Evolutionary conservation across 2,797 vertebrate species (phyloP).

Genomic region (Erithacus rubecula): DNA sequence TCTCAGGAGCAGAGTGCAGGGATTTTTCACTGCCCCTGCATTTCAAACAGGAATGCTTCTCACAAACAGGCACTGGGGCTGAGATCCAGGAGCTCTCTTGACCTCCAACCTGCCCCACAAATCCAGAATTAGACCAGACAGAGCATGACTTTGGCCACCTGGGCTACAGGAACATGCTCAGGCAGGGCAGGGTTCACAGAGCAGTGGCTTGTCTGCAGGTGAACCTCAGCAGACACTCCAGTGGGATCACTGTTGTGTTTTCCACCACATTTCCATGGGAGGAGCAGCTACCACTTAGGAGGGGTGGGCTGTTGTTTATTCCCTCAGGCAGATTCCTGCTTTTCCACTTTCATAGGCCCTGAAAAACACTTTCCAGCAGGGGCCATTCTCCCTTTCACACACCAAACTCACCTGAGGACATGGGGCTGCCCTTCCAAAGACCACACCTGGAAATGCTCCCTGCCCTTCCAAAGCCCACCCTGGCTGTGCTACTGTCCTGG

Average conservation of each 20-base stretch:
- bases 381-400: too few species aligned
- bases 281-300: background rate
- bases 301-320: background rate
- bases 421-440: background rate
- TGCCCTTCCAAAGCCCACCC: too few species aligned
- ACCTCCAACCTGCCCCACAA: background rate
- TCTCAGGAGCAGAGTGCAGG: background rate
- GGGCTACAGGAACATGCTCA: background rate
- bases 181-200: background rate
- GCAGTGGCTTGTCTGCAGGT: background rate
- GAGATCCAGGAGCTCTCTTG: background rate
- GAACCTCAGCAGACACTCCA: background rate
- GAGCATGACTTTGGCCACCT: too few species aligned
- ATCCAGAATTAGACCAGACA: background rate
- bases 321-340: background rate
- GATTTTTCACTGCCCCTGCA: background rate
- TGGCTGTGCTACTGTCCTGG: too few species aligned
- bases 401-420: fast-evolving
- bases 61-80: background rate
- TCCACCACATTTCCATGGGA: background rate
- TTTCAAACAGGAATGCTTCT: background rate
- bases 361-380: fast-evolving
- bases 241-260: background rate
- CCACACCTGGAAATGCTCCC: background rate
- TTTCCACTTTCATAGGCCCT: background rate